Evolutionary conservation across 1,140 invertebrate genomes (phyloP), one percentile per base, ranked within the genome.

Genomic region (Calliopsis andreniformis): DNA sequence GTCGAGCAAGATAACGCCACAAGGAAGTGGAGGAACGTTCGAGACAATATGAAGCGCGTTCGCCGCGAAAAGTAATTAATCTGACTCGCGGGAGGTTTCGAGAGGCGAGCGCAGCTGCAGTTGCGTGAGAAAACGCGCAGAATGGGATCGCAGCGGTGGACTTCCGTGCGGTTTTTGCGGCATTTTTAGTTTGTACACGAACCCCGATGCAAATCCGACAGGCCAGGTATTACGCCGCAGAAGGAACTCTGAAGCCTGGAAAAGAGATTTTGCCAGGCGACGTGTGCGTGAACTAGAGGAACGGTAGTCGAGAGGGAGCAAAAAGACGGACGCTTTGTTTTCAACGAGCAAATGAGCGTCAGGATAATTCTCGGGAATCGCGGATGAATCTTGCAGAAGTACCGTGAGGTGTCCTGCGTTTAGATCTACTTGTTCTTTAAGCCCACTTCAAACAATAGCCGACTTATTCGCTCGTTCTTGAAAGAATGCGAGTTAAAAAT

Each of bases 241-340:
- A 49, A 49, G 12, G 1, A 66, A 23, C 20, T 49, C 28, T 14
- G 18, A 20, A 75, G n/a, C 28, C 39, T n/a, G 42, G 42, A 25
- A n/a, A 58, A 42, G 39, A 45, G 10, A 67, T 75, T 73, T 75
- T 20, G 43, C 16, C 35, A 10, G 35, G 35, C 35, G 35, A 39
- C 35, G 35, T 39, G 35, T 10, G 10, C 35, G 35, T 10, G 35
- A 39, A 39, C 10, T 39, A 39, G 35, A 39, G 35, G 35, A 39
- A 39, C 35, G 35, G 35, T 10, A 5, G 1, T 28, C 14, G 55
- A 28, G 63, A 7, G 5, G 18, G 32, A 58, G 58, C 4, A 47
- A 30, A 49, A 25, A 18, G 49, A 25, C 32, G 14, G 10, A 39
- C 20, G 14, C 18, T 30, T 7, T 42, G n/a, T 10, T 3, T 10